Evolutionary conservation across 2,888 invertebrate genomes (phyloP).

Genomic region (Psococerastis gibbosa): DNA sequence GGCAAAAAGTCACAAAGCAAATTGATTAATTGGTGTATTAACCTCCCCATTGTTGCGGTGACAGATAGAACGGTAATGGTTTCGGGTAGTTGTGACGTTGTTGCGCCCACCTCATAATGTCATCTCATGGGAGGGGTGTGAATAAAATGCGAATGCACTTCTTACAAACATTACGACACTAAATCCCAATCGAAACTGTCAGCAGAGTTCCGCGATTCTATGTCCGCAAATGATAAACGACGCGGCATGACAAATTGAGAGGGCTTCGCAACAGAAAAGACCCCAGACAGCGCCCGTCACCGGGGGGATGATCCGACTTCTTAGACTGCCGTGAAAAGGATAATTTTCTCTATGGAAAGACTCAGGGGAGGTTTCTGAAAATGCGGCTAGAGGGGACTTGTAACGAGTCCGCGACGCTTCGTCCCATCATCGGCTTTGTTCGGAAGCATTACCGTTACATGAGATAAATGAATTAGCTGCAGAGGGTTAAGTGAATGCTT

Average conservation of each 20-base stretch:
- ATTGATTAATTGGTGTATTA: background rate
- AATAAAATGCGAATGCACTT: slow-evolving; percentile 4
- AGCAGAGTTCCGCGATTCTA: slow-evolving; percentile 8
- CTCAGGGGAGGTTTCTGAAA: background rate
- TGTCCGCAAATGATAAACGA: slow-evolving; percentile 11
- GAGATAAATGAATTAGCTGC: slow-evolving; percentile 10
- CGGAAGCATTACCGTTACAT: slow-evolving; percentile 11
- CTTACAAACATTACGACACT: slow-evolving; percentile 10
- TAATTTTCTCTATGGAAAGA: background rate
- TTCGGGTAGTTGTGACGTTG: background rate
- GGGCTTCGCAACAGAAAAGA: background rate
- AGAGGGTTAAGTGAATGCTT: slow-evolving; percentile 9
- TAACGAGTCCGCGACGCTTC: background rate
- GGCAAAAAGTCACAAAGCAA: no score
- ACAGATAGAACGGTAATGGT: no score
- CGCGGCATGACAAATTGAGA: slow-evolving; percentile 10
- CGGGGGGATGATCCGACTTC: background rate
- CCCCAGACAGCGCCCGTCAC: background rate
- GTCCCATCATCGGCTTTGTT: slow-evolving; percentile 10
- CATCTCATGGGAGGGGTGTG: slow-evolving; percentile 10
- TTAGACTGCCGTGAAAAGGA: background rate
- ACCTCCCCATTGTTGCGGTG: background rate
- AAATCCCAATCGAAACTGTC: slow-evolving; percentile 10
- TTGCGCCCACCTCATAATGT: background rate
- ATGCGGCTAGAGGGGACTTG: no score